Evolutionary conservation across 2,797 vertebrate species (phyloP).

Genomic region (Urocyon cinereoargenteus): DNA sequence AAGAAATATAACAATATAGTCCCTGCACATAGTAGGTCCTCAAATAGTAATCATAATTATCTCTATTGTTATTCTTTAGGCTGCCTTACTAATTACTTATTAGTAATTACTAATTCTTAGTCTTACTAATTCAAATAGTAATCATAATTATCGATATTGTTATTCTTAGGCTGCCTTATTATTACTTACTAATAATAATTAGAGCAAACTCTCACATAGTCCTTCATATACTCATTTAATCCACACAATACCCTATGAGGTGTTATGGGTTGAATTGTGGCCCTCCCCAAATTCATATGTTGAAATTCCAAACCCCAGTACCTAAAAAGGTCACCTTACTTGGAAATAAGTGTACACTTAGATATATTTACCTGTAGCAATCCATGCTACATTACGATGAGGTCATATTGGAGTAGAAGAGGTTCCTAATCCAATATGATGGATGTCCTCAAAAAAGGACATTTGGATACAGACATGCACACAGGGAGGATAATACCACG

Average conservation of each 20-base stretch:
- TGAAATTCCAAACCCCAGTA: background rate
- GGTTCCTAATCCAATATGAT: background rate
- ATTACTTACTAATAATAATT: background rate
- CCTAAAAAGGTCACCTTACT: background rate
- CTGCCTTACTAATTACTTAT: no score
- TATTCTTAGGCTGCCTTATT: background rate
- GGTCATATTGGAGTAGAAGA: background rate
- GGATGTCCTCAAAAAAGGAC: background rate
- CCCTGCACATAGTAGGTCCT: background rate
- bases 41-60: background rate
- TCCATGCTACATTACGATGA: background rate
- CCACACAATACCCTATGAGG: background rate
- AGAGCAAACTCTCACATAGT: background rate
- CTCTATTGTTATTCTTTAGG: background rate
- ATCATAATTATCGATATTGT: background rate
- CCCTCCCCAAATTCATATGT: background rate
- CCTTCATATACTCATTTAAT: background rate
- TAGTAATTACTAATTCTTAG: no score
- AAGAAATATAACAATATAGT: background rate
- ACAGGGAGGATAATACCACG: background rate
- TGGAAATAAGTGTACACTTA: background rate
- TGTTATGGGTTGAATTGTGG: background rate
- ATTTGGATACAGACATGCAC: background rate
- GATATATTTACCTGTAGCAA: no score
- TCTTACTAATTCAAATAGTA: background rate